Conservation (phyloP, 2,113 vertebrate genomes). For the Cyanoderma ruficeps region DNA sequence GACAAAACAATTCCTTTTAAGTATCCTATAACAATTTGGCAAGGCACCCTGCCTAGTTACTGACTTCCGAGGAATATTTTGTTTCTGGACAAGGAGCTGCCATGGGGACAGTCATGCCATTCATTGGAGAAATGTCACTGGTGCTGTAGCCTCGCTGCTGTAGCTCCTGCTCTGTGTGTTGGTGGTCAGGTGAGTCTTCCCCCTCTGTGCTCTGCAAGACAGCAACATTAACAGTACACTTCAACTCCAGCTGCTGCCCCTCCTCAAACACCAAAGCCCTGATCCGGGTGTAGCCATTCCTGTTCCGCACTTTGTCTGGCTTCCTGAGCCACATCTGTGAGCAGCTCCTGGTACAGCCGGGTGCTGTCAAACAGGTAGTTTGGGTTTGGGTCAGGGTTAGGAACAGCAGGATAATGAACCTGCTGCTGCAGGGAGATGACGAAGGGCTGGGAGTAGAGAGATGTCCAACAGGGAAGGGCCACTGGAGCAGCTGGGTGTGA, state of each 20-base stretch:
- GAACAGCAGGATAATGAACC: background rate
- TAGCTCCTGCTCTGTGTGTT: background rate
- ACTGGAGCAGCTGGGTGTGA: background rate
- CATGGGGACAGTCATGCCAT: accelerated
- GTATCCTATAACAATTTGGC: background rate
- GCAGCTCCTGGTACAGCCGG: background rate
- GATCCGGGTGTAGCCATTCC: background rate
- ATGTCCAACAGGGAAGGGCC: background rate
- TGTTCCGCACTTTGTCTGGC: background rate
- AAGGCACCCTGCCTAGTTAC: background rate
- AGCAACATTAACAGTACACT: background rate
- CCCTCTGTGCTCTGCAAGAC: background rate
- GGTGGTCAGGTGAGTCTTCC: background rate
- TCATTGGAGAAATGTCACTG: background rate
- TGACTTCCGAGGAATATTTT: background rate
- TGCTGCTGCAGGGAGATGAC: background rate
- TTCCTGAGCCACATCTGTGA: background rate
- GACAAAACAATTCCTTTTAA: background rate
- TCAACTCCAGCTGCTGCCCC: background rate
- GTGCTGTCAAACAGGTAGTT: background rate
- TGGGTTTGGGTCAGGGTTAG: background rate
- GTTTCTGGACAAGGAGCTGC: background rate
- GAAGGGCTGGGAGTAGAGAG: accelerated
- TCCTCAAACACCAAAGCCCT: background rate
- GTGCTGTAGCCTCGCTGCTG: background rate